A percentile compares a stretch with the other conserved stretches of the same genome.
phyloP scores from a whole-genome alignment of 2,113 vertebrate species.

The Otolemur garnettii region DNA sequence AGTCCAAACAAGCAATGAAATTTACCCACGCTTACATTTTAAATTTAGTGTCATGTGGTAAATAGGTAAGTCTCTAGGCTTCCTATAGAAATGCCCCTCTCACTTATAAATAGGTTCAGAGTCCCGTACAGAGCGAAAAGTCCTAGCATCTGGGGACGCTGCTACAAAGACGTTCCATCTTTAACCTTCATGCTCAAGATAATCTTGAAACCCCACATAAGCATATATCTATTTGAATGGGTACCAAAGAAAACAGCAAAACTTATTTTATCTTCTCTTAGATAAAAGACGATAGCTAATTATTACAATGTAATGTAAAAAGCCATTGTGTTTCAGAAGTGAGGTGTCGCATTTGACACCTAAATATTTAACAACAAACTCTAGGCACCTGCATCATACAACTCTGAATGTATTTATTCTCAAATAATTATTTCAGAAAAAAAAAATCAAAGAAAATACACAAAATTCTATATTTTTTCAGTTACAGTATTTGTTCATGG shows the following conservation, averaged over 20 bases:
- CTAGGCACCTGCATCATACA: conserved; percentile 44
- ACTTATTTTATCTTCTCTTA: conserved; percentile 74
- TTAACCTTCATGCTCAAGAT: not conserved
- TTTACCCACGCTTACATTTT: conserved; percentile 51
- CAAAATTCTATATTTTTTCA: conserved; percentile 12
- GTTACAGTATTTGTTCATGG: not conserved
- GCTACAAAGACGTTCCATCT: not conserved
- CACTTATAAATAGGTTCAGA: conserved; percentile 45
- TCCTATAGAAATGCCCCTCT: conserved; percentile 34
- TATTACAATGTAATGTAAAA: conserved; percentile 84
- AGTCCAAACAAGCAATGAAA: conserved; percentile 69
- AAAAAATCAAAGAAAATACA: not conserved
- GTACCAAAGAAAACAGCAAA: conserved; percentile 76
- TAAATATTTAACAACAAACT: conserved; percentile 82
- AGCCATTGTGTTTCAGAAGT: conserved; percentile 78
- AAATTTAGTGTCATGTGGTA: conserved; percentile 55
- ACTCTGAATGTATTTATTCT: conserved; percentile 76
- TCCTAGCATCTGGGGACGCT: not conserved
- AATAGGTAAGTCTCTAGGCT: conserved; percentile 50
- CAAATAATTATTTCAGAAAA: conserved; percentile 25
- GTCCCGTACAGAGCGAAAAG: conserved; percentile 4
- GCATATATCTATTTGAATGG: conserved; percentile 2
- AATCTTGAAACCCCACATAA: not conserved
- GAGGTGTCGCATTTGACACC: conserved; percentile 74
- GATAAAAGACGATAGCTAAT: conserved; percentile 79